phyloP scores from a whole-genome alignment of 1,140 invertebrate genomes.

The Drosophila albomicans region DNA sequence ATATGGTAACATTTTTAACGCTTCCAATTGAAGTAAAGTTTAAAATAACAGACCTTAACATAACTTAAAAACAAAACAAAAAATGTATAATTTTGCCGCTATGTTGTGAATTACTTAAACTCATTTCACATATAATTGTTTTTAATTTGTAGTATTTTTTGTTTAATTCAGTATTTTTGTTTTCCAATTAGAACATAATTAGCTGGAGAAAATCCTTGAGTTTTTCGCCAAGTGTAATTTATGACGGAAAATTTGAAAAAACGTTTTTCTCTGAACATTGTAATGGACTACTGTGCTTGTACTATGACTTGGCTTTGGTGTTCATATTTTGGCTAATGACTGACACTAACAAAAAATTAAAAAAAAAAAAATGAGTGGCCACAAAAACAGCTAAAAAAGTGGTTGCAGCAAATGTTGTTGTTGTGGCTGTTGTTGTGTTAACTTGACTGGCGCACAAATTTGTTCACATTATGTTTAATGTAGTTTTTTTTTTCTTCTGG shows the following conservation, averaged over 20 bases:
- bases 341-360: constrained; percentile 56
- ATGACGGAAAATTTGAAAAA: constrained; percentile 10
- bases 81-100: neutral
- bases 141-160: neutral
- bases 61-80: no score
- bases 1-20: no score
- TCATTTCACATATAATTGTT: neutral
- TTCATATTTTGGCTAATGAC: constrained; percentile 81
- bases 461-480: constrained; percentile 69
- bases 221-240: constrained; percentile 31
- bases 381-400: constrained; percentile 56
- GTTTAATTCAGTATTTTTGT: neutral
- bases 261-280: constrained; percentile 42
- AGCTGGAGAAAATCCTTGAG: constrained; percentile 4
- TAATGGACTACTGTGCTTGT: constrained; percentile 23
- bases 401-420: constrained; percentile 20
- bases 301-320: constrained; percentile 27
- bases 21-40: no score
- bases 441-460: constrained; percentile 65
- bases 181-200: constrained; percentile 1
- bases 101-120: neutral
- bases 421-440: constrained; percentile 40
- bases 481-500: constrained; percentile 23
- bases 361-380: constrained; percentile 34
- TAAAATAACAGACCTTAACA: no score